Percentiles rank a stretch among this genome's conserved stretches.
Conservation (phyloP, 2,888 invertebrate genomes). For the Adelphocoris suturalis region DNA sequence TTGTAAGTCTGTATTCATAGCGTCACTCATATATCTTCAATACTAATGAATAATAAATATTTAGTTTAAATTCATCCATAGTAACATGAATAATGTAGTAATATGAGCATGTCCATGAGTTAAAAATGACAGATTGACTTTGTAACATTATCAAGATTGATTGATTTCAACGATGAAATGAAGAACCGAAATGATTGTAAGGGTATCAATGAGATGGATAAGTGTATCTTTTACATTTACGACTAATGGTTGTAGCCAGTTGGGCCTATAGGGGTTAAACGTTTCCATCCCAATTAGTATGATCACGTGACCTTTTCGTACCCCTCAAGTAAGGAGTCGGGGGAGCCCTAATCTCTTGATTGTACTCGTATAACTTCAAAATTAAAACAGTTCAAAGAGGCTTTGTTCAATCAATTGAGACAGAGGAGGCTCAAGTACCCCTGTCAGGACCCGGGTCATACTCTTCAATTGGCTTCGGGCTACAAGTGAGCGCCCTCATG, state of each 20-base stretch:
- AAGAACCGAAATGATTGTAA: no score
- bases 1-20: no score
- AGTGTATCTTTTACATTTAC: no score
- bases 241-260: not conserved
- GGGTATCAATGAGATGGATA: no score
- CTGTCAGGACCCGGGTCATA: constrained; percentile 40
- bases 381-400: not conserved
- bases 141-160: no score
- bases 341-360: not conserved
- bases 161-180: no score
- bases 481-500: constrained; percentile 50
- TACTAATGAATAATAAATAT: no score
- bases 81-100: no score
- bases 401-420: constrained; percentile 50
- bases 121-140: no score
- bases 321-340: not conserved
- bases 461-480: constrained; percentile 46
- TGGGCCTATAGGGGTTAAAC: not conserved
- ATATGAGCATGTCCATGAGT: no score
- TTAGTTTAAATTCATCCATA: no score
- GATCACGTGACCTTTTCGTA: not conserved
- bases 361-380: not conserved
- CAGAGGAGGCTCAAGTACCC: constrained; percentile 41
- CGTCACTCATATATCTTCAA: no score
- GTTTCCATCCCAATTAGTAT: not conserved